These are phyloP conservation scores for Drosophila sturtevanti DNA, from an alignment of 1,140 invertebrate species.

Conservation along the genomic window DNA sequence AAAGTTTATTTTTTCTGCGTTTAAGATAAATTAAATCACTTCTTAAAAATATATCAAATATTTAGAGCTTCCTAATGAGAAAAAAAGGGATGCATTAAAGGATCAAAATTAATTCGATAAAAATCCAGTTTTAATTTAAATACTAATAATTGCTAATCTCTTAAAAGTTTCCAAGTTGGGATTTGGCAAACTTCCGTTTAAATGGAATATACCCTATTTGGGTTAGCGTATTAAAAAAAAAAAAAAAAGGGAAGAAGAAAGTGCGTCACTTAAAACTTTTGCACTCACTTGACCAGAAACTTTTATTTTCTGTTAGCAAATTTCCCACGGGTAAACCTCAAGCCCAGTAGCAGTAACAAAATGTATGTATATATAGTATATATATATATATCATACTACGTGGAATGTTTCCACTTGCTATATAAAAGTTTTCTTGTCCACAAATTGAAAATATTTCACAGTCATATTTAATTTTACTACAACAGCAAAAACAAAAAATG, in stretches of 20 bases:
- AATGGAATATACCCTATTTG: not conserved
- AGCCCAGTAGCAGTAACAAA: constrained; percentile 54
- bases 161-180: too few species aligned
- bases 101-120: too few species aligned
- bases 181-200: not conserved
- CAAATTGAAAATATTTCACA: constrained; percentile 80
- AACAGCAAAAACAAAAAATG: not conserved
- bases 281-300: constrained; percentile 81
- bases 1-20: too few species aligned
- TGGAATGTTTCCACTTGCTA: constrained; percentile 21
- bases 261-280: constrained; percentile 81
- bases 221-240: not conserved
- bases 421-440: constrained; percentile 69
- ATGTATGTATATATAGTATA: too few species aligned
- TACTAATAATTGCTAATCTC: too few species aligned
- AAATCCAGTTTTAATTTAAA: too few species aligned
- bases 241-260: constrained; percentile 47
- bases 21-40: too few species aligned
- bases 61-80: too few species aligned
- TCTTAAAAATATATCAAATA: too few species aligned
- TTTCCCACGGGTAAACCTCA: constrained; percentile 69
- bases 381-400: too few species aligned
- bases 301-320: constrained; percentile 81
- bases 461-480: constrained; percentile 75
- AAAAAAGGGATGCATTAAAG: too few species aligned